Evolutionary conservation across 37 sponge, comb jelly and placozoan species (phyloP).

Genomic region (Geodia barretti): DNA sequence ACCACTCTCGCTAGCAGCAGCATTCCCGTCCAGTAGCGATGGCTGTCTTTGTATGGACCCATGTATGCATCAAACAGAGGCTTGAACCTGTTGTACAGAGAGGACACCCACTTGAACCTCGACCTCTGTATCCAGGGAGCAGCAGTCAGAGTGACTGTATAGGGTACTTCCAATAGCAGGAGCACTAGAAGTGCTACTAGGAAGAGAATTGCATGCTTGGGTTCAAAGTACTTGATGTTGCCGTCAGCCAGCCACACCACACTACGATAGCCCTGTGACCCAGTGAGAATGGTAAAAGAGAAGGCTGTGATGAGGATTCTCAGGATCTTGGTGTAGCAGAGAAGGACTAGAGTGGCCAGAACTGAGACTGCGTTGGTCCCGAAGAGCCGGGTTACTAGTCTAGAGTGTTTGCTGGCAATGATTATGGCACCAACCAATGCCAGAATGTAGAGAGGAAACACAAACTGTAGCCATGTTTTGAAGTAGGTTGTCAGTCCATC

Average conservation of each 20-base stretch:
- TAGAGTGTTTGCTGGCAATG: neutral
- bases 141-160: neutral
- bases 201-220: neutral
- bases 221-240: conserved; percentile 5
- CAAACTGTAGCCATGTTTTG: conserved; percentile 30
- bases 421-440: neutral
- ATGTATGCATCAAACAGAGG: neutral
- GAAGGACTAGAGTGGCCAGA: conserved; percentile 14
- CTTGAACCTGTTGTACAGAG: neutral
- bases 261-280: neutral
- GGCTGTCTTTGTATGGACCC: neutral
- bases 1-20: neutral
- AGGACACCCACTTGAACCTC: neutral
- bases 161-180: neutral
- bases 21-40: neutral
- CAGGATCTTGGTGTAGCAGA: conserved; percentile 20
- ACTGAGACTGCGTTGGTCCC: conserved; percentile 12
- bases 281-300: neutral
- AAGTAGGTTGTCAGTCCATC: neutral
- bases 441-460: conserved; percentile 12
- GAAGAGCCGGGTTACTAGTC: neutral
- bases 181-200: neutral
- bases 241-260: conserved; percentile 21
- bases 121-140: neutral
- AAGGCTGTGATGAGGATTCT: neutral